Base-by-base conservation (phyloP, 1,140 invertebrate genomes). In the Lithobius niger region DNA sequence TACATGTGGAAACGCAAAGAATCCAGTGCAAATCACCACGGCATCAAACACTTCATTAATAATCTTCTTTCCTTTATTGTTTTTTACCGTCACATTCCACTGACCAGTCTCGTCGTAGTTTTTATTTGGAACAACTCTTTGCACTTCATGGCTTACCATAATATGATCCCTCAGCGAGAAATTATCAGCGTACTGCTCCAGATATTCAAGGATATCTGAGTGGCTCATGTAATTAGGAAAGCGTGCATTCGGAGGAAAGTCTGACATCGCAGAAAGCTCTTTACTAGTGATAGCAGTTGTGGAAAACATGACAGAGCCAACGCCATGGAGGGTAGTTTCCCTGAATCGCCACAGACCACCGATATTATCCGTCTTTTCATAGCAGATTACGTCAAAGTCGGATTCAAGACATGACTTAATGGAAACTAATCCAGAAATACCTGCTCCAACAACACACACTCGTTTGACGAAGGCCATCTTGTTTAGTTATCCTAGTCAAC, bases 341-440 rank as follows among this genome's bases (percentile, higher is more conserved):
- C 60, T 27, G 58, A 74, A 78, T 40, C 74, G 71, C 76, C 76
- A 78, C 2, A 78, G 62, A 22, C 76, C 76, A 3, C 76, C 77
- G 28, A 75, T 64, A 55, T 73, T 66, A 45, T 63, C 43, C 19
- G 66, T 68, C 57, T 65, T 68, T 58, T 78, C 76, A 56, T 69
- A 77, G 59, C 74, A 78, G 0, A 74, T 66, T 1, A 72, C 71
- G 15, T 62, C 55, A 3, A 74, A 52, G 6, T 63, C 67, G 43
- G 73, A 69, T 47, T 76, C 74, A 0, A 76, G 24, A 59, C 74
- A 76, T n/a, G 62, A 61, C 59, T 76, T 76, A 15, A 76, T 69
- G 4, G 73, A 64, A 4, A 72, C 57, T 19, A 76, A 59, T 4
- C 74, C 74, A 55, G 71, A 71, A 18, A 69, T 66, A 1, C 74